Percentiles rank a stretch among this genome's conserved stretches.
These are phyloP conservation scores for Xylota sylvarum DNA, from an alignment of 2,888 invertebrate species.

Conservation along the genomic window DNA sequence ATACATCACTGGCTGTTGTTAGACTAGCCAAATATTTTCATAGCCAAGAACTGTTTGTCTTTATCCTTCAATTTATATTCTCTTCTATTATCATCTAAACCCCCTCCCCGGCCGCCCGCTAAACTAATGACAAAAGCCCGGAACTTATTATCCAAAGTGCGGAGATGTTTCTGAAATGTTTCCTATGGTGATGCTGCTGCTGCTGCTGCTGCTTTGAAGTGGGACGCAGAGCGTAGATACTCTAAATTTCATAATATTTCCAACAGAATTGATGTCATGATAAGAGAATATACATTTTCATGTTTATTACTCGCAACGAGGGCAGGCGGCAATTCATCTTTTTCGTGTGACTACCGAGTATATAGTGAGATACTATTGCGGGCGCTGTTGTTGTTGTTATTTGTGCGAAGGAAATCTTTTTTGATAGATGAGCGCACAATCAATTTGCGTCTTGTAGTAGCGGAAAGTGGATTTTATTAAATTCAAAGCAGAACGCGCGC, in stretches of 20 bases:
- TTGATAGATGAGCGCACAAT: slow-evolving; percentile 60
- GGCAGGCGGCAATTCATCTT: slow-evolving; percentile 49
- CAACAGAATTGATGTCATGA: slow-evolving; percentile 34
- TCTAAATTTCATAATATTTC: slow-evolving; percentile 34
- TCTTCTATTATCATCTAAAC: slow-evolving; percentile 38
- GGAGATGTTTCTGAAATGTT: slow-evolving; percentile 18
- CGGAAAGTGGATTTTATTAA: slow-evolving; percentile 60
- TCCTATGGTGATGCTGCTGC: slow-evolving; percentile 20
- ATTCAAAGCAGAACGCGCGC: slow-evolving; percentile 19
- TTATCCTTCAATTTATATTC: slow-evolving; percentile 53
- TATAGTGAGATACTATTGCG: slow-evolving; percentile 29
- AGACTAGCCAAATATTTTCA: slow-evolving; percentile 63
- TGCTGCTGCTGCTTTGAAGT: neutral
- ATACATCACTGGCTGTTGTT: slow-evolving; percentile 45
- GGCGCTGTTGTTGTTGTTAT: slow-evolving; percentile 8
- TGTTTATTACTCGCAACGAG: slow-evolving; percentile 41
- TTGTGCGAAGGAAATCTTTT: slow-evolving; percentile 34
- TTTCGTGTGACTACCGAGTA: slow-evolving; percentile 9
- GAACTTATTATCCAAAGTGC: slow-evolving; percentile 61
- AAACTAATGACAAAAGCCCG: slow-evolving; percentile 47
- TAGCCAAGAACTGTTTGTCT: slow-evolving; percentile 55
- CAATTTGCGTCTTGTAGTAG: slow-evolving; percentile 54
- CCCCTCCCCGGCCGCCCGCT: slow-evolving; percentile 10
- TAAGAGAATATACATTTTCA: slow-evolving; percentile 45
- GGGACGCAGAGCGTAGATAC: slow-evolving; percentile 2